Percentiles rank a stretch among this genome's conserved stretches.
Evolutionary conservation across 2,888 invertebrate genomes (phyloP).

Genomic region (Helleia helle): DNA sequence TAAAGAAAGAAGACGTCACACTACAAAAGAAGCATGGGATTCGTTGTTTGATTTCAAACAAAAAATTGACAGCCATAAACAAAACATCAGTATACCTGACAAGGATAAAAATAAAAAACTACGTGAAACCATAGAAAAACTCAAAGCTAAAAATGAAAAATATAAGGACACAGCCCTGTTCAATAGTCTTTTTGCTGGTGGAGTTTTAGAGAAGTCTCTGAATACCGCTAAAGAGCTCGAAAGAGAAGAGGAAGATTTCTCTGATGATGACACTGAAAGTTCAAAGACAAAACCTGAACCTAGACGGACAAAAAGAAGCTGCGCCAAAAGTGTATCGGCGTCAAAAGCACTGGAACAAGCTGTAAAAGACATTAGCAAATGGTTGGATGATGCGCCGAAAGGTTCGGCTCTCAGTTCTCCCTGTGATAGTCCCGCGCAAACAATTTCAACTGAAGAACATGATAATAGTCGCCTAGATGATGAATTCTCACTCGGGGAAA

Average conservation of each 20-base stretch:
- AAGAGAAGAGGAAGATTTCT: slow-evolving; percentile 22
- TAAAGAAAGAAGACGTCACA: slow-evolving; percentile 74
- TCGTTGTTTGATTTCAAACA: slow-evolving; percentile 61
- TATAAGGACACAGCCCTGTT: slow-evolving; percentile 51
- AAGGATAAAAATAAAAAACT: slow-evolving; percentile 68
- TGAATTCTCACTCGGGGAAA: slow-evolving; percentile 51
- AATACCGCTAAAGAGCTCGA: slow-evolving; percentile 23
- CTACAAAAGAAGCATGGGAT: slow-evolving; percentile 62
- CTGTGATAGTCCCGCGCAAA: slow-evolving; percentile 83
- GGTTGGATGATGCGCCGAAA: slow-evolving; percentile 89
- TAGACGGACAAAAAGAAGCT: slow-evolving; percentile 59
- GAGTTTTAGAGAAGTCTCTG: slow-evolving; percentile 16
- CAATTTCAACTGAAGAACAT: slow-evolving; percentile 76
- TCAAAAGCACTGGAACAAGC: slow-evolving; percentile 77
- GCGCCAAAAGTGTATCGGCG: slow-evolving; percentile 72
- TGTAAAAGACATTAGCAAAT: slow-evolving; percentile 89
- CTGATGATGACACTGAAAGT: slow-evolving; percentile 22
- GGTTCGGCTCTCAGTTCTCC: slow-evolving; percentile 85
- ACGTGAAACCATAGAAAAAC: slow-evolving; percentile 75
- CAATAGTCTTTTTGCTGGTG: slow-evolving; percentile 42
- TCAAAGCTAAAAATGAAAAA: slow-evolving; percentile 77
- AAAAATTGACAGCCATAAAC: slow-evolving; percentile 50
- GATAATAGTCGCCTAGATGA: slow-evolving; percentile 61
- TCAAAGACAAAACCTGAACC: slow-evolving; percentile 33
- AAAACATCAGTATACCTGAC: slow-evolving; percentile 45